Base-by-base conservation (phyloP, 1,140 invertebrate species). In the Meloidogyne floridensis region DNA sequence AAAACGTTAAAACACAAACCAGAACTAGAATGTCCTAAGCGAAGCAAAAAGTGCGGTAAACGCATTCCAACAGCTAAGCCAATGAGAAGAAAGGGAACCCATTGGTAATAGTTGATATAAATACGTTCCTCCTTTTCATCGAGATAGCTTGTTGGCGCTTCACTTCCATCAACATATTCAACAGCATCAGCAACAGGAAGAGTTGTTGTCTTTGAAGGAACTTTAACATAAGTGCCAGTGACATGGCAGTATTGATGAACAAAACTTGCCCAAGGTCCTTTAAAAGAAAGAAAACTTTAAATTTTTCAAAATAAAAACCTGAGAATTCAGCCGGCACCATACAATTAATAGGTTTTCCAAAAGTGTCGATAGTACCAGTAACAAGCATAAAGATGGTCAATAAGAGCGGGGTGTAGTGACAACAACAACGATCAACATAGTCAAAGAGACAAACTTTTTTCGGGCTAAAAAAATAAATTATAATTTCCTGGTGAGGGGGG, bases 221-320 rank as follows among this genome's bases (percentile, higher is more conserved):
- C n/a, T 65, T 79, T 79, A 15, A 72, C 20, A 71, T 79, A 79
- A 32, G 77, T 79, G 65, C 77, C 77, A 53, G 77, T 72, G 10
- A 79, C 77, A 47, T 79, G 72, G 9, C 77, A 79, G 42, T 79
- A 79, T 11, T 79, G 77, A 72, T 79, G 77, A 13, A 79, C 77
- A 51, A 42, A 79, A 7, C n/a, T 13, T 42, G 65, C 59, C 77
- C 77, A 79, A 51, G 77, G 54, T 11, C 51, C 77, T 79, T 43
- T 8, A 78, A 65, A 18, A 18, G 6, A n/a, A 18, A 32, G 42
- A 4, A 3, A 32, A 8, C 9, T 7, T 51, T 5, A 13, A 10
- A 9, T 43, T 2, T 3, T n/a, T 32, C 32, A 32, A 13, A 6
- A 65, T 9, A 13, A 9, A 53, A 20, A 79, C 77, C 77, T 42